phyloP scores from a whole-genome alignment of 2,113 vertebrate species.

The Pituophis catenifer region DNA sequence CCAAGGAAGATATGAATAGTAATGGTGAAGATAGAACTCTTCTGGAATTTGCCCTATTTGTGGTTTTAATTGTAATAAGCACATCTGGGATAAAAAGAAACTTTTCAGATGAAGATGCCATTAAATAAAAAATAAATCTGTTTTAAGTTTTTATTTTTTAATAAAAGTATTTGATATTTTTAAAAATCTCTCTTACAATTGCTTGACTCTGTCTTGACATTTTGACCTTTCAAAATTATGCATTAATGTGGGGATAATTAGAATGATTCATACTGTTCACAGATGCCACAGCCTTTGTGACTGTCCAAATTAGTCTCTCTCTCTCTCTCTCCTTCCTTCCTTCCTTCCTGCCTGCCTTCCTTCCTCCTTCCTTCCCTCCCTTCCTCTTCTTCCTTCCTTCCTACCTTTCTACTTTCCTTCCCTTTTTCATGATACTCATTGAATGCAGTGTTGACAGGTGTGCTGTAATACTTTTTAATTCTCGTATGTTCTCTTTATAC shows the following conservation, averaged over 20 bases:
- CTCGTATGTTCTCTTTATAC: constrained; percentile 62
- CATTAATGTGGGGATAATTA: neutral
- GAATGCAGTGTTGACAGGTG: constrained; percentile 50
- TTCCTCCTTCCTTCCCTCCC: constrained; percentile 47
- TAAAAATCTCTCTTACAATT: neutral
- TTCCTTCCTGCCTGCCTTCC: constrained; percentile 43
- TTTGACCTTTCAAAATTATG: neutral
- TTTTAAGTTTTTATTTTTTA: neutral
- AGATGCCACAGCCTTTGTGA: neutral
- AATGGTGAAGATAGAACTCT: neutral
- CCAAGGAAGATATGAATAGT: neutral
- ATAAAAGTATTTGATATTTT: neutral
- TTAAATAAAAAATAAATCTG: neutral
- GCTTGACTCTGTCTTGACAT: neutral
- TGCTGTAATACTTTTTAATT: constrained; percentile 61
- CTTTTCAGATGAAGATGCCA: neutral
- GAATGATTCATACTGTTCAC: constrained; percentile 1
- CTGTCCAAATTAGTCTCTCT: neutral
- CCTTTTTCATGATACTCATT: neutral
- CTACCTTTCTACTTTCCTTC: constrained; percentile 57
- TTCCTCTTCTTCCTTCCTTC: constrained; percentile 31
- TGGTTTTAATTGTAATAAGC: neutral
- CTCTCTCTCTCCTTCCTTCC: constrained; percentile 43
- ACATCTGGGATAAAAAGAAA: neutral
- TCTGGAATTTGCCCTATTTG: neutral